phyloP scores from a whole-genome alignment of 1,140 invertebrate genomes.

The Drosophila bipectinata region DNA sequence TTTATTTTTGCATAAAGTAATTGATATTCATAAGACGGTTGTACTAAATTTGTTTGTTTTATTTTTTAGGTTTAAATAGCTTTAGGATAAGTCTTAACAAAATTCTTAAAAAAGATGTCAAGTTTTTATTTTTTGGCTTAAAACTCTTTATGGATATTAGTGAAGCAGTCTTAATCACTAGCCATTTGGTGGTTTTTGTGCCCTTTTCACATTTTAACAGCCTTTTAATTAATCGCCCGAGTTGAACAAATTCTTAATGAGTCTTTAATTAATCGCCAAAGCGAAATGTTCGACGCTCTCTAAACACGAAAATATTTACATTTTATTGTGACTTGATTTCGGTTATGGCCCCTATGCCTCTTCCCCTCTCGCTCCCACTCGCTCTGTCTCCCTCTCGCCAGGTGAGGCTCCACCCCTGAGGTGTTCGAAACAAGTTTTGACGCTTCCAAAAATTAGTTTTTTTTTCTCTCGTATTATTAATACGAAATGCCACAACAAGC shows the following conservation, averaged over 20 bases:
- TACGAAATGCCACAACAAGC: conserved; percentile 50
- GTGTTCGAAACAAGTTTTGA: conserved; percentile 68
- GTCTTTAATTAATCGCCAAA: conserved; percentile 77
- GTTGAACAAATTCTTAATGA: conserved; percentile 79
- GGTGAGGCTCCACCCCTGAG: conserved; percentile 64
- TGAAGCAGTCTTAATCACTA: conserved; percentile 14
- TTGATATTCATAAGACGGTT: background rate
- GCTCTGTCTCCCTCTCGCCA: conserved; percentile 27
- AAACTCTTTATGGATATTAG: conserved; percentile 8
- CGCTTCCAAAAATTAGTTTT: conserved; percentile 57
- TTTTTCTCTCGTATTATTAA: conserved; percentile 43
- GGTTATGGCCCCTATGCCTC: conserved; percentile 46
- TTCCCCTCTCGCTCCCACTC: conserved; percentile 5
- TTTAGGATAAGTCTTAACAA: background rate
- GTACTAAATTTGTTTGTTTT: too few species aligned
- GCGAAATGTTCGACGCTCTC: conserved; percentile 42
- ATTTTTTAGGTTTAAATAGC: background rate
- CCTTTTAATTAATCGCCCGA: conserved; percentile 67
- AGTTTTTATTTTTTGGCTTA: background rate
- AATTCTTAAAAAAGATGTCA: background rate
- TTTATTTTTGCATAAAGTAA: background rate
- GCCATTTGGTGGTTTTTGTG: conserved; percentile 11
- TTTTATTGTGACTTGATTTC: conserved; percentile 67
- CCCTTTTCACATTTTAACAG: conserved; percentile 58
- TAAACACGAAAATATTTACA: conserved; percentile 46